Evolutionary conservation across 2,888 invertebrate species (phyloP), one percentile per base, ranked within the genome.

Genomic region (Hirudinaria manillensis): DNA sequence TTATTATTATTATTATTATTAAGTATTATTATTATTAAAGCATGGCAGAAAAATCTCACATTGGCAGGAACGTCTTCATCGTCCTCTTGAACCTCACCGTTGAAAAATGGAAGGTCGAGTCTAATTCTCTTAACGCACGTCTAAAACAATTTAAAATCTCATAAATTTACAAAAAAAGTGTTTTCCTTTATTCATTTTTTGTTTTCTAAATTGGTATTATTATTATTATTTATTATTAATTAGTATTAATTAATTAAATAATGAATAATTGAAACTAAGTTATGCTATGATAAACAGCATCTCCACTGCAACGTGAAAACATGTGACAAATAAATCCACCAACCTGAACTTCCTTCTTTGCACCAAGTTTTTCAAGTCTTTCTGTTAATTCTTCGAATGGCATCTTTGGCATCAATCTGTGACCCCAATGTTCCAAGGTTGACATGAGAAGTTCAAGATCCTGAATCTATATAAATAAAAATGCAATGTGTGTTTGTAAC

Each of bases 391-490:
- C 94, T 82, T 92, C 92, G 86, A 96, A 97, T 21, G 90, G 89
- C 82, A 91, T 91, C 82, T 91, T 93, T 0, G 97, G 96, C 86
- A 91, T 95, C 79, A 98, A 86, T 72, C 95, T 88, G 85, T 96
- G 94, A 0, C 91, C 91, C 97, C 97, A 98, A 83, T 96, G 93
- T 81, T 96, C 93, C 75, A 96, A 84, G 76, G 90, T 90, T 75
- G 91, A 90, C 87, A 98, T 88, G 0, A 96, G 87, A 77, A 89
- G 85, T 80, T 92, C 89, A 56, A 98, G 86, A 86, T 97, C 95
- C 72, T 90, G 88, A 79, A 89, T 90, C 85, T 96, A 77, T 21
- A n/a, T 4, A 65, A 29, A 70, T 19, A 71, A 70, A 24, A 21
- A 7, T 53, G 27, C n/a, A n/a, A n/a, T n/a, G n/a, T 68, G 13